Evolutionary conservation across 2,797 vertebrate genomes (phyloP), one percentile per base, ranked within the genome.

Genomic region (Trematomus bernacchii): DNA sequence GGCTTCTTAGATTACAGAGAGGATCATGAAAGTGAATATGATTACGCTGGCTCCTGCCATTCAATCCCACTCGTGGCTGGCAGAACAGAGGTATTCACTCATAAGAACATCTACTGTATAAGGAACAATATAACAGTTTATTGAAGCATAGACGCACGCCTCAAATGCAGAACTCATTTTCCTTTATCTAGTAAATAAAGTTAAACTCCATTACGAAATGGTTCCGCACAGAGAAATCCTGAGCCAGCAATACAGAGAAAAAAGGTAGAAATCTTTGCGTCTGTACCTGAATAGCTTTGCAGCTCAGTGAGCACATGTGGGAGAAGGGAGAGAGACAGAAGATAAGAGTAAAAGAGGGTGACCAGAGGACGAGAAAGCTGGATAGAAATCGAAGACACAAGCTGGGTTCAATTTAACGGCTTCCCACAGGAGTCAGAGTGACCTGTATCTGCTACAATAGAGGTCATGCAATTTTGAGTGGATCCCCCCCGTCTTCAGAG

Each of bases 361-460:
- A 89, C 85, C 58, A 83, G 88, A 87, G 90, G 89, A 90, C 89
- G 90, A 85, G 86, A 70, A 83, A 87, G 90, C 72, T 82, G 76
- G 86, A 77, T 87, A 85, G 91, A 94, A 93, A 94, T 93, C 90
- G 90, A 95, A 96, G 93, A 93, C 92, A 90, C 92, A 95, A 95
- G 94, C 94, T 94, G 93, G 89, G 94, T 96, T 96, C 94, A 95
- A 95, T 96, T 95, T 95, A 93, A 88, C 94, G 89, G 86, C 88
- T 92, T 94, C 94, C 94, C 93, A 94, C 89, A 93, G 94, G 94
- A 94, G 93, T 91, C 90, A 86, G 89, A 90, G 92, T 94, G 94
- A 94, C 94, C 94, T 92, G 93, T 92, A 91, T 92, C 89, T 87
- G 89, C 92, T 93, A 93, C 92, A 93, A 94, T 93, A 94, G 94